Conservation (phyloP, 2,888 invertebrate species). For the Drosophila prolongata region DNA sequence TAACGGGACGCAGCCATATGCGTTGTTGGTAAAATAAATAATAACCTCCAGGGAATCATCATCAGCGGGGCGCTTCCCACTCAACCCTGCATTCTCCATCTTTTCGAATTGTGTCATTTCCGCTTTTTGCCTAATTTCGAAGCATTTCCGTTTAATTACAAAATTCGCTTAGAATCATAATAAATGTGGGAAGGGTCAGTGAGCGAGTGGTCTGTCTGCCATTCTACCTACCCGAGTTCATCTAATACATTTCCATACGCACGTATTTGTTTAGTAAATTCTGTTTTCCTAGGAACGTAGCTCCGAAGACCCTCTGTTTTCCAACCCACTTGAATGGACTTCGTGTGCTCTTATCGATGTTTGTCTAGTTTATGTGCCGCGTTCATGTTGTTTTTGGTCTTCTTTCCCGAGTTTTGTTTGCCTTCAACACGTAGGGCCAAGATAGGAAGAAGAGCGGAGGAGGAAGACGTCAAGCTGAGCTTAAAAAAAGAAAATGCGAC, state of each 20-base stretch:
- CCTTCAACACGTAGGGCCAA: constrained; percentile 32
- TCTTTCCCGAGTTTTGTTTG: constrained; percentile 19
- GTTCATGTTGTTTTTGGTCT: constrained; percentile 27
- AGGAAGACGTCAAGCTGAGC: constrained; percentile 32
- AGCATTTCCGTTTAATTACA: constrained; percentile 67
- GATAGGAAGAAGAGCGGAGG: constrained; percentile 7
- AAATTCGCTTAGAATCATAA: constrained; percentile 61
- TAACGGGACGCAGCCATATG: constrained; percentile 57
- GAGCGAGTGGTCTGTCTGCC: constrained; percentile 9
- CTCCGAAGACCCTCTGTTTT: neutral
- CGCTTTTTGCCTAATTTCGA: constrained; percentile 55
- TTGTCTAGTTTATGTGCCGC: constrained; percentile 42
- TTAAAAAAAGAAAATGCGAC: constrained; percentile 44
- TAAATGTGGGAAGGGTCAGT: constrained; percentile 40
- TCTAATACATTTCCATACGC: constrained; percentile 33
- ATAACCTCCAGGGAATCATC: constrained; percentile 61
- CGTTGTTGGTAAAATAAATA: constrained; percentile 44
- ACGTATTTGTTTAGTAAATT: constrained; percentile 38
- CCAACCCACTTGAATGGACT: constrained; percentile 22
- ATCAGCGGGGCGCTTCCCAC: constrained; percentile 9
- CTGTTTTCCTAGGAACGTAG: constrained; percentile 31
- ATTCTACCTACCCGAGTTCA: constrained; percentile 9
- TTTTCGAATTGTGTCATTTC: constrained; percentile 43
- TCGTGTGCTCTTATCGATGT: constrained; percentile 35
- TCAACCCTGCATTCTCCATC: constrained; percentile 13